Conservation (phyloP, 2,113 vertebrate species). For the Phylloscopus whistleri region DNA sequence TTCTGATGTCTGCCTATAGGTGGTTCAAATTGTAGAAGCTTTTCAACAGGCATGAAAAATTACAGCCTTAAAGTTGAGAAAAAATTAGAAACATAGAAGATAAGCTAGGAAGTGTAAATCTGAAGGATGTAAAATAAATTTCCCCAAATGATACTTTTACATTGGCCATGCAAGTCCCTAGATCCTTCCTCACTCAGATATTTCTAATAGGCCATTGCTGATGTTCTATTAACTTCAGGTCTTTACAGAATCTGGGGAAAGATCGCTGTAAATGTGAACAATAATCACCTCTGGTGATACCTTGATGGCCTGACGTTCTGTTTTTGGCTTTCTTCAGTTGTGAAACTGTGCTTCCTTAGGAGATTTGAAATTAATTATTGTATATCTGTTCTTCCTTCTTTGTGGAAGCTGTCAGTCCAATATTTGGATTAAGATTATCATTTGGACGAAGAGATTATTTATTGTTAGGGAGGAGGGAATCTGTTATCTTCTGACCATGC, state of each 20-base stretch:
- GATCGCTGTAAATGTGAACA: not conserved
- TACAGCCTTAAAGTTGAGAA: not conserved
- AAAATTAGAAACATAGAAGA: not conserved
- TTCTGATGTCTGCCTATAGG: not conserved
- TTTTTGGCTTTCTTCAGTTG: not conserved
- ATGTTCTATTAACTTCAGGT: not conserved
- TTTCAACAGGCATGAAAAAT: not conserved
- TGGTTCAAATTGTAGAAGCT: not conserved
- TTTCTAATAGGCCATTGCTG: not conserved
- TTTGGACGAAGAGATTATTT: not conserved
- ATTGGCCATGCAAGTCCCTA: not conserved
- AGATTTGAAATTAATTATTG: not conserved
- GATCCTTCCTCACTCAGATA: not conserved
- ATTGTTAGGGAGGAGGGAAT: not conserved
- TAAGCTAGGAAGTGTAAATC: not conserved
- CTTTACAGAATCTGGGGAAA: not conserved
- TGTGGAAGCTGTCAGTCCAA: conserved; percentile 9
- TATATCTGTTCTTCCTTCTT: conserved; percentile 21
- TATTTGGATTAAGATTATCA: conserved; percentile 33
- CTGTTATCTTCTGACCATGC: not conserved
- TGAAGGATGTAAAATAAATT: not conserved
- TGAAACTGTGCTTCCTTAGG: not conserved
- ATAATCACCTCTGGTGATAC: not conserved
- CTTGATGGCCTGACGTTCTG: not conserved
- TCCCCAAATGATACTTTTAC: not conserved